Percentiles rank a stretch among this genome's conserved stretches.
Conservation (phyloP, 2,888 invertebrate genomes). For the Mythimna vitellina region DNA sequence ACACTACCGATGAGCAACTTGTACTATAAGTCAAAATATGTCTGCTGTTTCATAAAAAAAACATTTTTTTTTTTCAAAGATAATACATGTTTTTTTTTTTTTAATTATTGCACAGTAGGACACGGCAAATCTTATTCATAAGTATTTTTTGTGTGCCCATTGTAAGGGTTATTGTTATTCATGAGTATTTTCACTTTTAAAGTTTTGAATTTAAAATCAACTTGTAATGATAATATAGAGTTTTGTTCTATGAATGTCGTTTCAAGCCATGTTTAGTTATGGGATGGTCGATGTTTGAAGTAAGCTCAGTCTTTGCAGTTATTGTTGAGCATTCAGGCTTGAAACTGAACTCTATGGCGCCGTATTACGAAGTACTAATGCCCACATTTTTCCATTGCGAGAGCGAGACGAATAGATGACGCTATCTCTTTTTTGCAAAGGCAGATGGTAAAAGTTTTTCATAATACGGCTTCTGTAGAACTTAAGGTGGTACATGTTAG, state of each 20-base stretch:
- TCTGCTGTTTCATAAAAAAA: neutral
- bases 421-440: neutral
- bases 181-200: neutral
- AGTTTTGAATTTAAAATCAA: constrained; percentile 1
- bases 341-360: constrained; percentile 5
- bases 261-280: constrained; percentile 11
- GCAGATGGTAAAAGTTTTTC: neutral
- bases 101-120: neutral
- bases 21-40: neutral
- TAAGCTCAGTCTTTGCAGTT: constrained; percentile 30
- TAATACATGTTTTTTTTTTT: neutral
- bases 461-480: neutral
- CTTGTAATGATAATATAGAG: too few species aligned
- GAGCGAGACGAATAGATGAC: neutral
- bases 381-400: neutral
- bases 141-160: too few species aligned
- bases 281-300: constrained; percentile 9
- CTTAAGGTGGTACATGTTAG: neutral
- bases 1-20: neutral
- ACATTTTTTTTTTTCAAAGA: too few species aligned
- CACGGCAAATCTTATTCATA: too few species aligned
- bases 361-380: neutral
- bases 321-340: constrained; percentile 22
- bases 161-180: neutral
- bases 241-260: neutral